Evolutionary conservation across 2,797 vertebrate genomes (phyloP).

Genomic region (Silurus aristotelis): DNA sequence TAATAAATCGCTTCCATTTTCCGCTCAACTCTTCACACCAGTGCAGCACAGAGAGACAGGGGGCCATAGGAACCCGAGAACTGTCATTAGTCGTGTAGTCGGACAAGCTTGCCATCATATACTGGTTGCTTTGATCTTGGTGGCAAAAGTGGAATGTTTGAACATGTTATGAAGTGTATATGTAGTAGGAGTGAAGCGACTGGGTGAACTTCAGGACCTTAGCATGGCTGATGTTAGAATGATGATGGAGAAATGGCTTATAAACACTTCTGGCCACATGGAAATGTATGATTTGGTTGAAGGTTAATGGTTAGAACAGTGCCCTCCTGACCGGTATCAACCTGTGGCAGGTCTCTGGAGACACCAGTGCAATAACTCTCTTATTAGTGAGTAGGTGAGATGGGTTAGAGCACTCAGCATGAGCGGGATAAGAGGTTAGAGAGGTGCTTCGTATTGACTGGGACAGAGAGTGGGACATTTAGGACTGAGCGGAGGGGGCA

Average conservation of each 20-base stretch:
- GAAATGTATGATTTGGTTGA: conserved; percentile 66
- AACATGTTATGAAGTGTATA: neutral
- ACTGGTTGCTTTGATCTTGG: conserved; percentile 13
- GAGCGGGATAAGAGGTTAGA: conserved; percentile 55
- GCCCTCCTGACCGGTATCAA: conserved; percentile 49
- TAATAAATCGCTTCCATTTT: conserved; percentile 86
- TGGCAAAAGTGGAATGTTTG: conserved; percentile 17
- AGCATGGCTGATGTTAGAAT: conserved; percentile 67
- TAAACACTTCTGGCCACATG: conserved; percentile 43
- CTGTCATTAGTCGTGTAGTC: conserved; percentile 23
- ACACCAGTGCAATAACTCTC: conserved; percentile 49
- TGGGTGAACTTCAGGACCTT: conserved; percentile 60
- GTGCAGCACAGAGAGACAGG: conserved; percentile 65
- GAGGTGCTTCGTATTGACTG: conserved; percentile 52
- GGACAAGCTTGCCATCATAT: conserved; percentile 9
- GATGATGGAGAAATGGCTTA: conserved; percentile 61
- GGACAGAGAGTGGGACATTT: conserved; percentile 42
- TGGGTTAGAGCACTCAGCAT: conserved; percentile 70
- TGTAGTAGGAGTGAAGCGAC: conserved; percentile 2
- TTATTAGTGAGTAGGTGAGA: conserved; percentile 72
- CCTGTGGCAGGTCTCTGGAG: conserved; percentile 46
- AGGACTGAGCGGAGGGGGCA: conserved; percentile 38
- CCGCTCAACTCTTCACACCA: conserved; percentile 79
- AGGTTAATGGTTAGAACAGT: conserved; percentile 61
- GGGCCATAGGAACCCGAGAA: conserved; percentile 24